These are phyloP conservation scores for Rallus limicola DNA, from an alignment of 2,113 vertebrate species.

Conservation along the genomic window DNA sequence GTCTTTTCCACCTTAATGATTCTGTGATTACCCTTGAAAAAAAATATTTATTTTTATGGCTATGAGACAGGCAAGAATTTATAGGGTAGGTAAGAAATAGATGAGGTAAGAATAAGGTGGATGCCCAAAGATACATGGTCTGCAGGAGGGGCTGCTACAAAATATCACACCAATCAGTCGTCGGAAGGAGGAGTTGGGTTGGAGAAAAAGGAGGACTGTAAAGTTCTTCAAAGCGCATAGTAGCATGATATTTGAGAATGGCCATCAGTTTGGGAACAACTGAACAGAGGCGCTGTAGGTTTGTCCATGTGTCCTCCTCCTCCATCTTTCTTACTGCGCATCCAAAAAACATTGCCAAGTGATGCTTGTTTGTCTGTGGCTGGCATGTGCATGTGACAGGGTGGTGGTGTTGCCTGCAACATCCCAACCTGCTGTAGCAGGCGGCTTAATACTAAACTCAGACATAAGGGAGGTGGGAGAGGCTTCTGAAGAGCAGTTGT, in stretches of 20 bases:
- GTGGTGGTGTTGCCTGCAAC: conserved; percentile 5
- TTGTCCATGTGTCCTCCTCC: background rate
- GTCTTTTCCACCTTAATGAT: too few species aligned
- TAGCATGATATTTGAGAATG: background rate
- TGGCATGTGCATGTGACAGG: background rate
- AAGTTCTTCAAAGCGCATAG: background rate
- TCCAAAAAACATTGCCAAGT: background rate
- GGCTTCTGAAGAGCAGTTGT: conserved; percentile 23
- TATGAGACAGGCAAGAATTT: background rate
- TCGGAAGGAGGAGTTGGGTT: background rate
- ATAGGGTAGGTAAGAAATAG: background rate
- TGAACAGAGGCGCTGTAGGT: fast-evolving
- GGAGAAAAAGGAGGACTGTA: background rate
- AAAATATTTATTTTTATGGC: background rate
- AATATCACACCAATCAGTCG: background rate
- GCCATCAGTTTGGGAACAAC: background rate
- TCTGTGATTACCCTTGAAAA: background rate
- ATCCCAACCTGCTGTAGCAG: background rate
- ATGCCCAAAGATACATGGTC: background rate
- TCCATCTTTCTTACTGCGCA: background rate
- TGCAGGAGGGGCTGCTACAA: background rate
- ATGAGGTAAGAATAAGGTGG: background rate
- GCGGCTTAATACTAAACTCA: background rate
- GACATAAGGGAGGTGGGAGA: conserved; percentile 44
- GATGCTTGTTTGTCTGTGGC: background rate